Evolutionary conservation across 2,888 invertebrate genomes (phyloP).

Genomic region (Glaucopsyche alexis): DNA sequence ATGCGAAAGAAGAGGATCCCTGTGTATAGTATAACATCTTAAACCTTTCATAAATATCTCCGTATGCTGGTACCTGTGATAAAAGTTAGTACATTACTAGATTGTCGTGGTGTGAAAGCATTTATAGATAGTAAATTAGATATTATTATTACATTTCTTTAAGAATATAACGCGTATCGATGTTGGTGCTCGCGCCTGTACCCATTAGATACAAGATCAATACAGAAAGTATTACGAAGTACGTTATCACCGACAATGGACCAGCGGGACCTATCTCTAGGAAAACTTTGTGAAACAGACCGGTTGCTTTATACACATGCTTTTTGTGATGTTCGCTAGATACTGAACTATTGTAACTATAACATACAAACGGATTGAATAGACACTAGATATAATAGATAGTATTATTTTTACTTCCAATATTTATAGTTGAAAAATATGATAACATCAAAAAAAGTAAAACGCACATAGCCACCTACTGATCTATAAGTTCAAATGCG

Average conservation of each 20-base stretch:
- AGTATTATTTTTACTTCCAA: neutral
- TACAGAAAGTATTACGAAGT: constrained; percentile 30
- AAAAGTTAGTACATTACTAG: too few species aligned
- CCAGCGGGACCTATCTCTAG: constrained; percentile 34
- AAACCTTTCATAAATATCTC: too few species aligned
- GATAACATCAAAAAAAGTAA: too few species aligned
- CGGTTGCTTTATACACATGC: constrained; percentile 35
- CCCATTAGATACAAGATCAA: constrained; percentile 4
- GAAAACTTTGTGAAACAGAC: constrained; percentile 32
- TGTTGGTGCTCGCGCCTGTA: neutral
- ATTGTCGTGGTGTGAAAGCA: too few species aligned
- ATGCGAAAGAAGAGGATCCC: too few species aligned
- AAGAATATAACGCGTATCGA: neutral
- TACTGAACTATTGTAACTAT: constrained; percentile 15
- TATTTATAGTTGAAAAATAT: neutral
- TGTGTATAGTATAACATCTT: too few species aligned
- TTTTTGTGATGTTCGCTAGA: constrained; percentile 31
- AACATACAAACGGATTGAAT: neutral
- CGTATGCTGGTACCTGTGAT: too few species aligned
- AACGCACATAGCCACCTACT: too few species aligned
- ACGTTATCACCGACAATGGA: constrained; percentile 36
- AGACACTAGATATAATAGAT: too few species aligned
- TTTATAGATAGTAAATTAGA: too few species aligned
- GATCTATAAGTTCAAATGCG: too few species aligned
- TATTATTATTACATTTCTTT: too few species aligned